These are phyloP conservation scores for Meloidogyne hapla DNA, from an alignment of 1,140 invertebrate genomes.

Conservation along the genomic window DNA sequence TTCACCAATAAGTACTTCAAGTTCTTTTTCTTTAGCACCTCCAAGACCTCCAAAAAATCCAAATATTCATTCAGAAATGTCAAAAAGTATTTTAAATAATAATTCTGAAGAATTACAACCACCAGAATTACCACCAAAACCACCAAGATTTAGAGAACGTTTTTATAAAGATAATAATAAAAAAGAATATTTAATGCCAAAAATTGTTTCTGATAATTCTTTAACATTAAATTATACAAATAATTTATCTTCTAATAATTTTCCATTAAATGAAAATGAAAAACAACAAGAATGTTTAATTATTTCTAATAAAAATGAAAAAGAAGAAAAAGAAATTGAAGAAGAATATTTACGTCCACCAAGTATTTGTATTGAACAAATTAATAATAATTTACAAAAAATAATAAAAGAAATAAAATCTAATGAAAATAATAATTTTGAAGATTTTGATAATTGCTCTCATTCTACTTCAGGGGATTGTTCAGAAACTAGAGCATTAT, in stretches of 20 bases:
- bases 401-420: neutral
- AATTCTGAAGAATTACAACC: neutral
- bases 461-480: constrained; percentile 45
- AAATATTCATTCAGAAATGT: constrained; percentile 6
- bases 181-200: neutral
- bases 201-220: neutral
- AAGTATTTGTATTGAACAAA: neutral
- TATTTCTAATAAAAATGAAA: neutral
- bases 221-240: neutral
- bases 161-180: neutral
- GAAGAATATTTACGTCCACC: neutral
- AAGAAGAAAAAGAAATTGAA: neutral
- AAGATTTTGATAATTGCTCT: neutral
- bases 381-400: neutral
- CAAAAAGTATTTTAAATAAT: constrained; percentile 10
- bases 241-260: neutral
- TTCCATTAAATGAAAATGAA: constrained; percentile 1
- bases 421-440: no score
- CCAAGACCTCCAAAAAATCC: constrained; percentile 8
- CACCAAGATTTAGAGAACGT: constrained; percentile 16
- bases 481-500: constrained; percentile 47
- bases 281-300: neutral
- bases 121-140: constrained; percentile 41
- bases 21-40: constrained; percentile 20
- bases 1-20: constrained; percentile 23